Evolutionary conservation across 2,797 vertebrate genomes (phyloP), one percentile per base, ranked within the genome.

Genomic region (Lophotriccus pileatus): DNA sequence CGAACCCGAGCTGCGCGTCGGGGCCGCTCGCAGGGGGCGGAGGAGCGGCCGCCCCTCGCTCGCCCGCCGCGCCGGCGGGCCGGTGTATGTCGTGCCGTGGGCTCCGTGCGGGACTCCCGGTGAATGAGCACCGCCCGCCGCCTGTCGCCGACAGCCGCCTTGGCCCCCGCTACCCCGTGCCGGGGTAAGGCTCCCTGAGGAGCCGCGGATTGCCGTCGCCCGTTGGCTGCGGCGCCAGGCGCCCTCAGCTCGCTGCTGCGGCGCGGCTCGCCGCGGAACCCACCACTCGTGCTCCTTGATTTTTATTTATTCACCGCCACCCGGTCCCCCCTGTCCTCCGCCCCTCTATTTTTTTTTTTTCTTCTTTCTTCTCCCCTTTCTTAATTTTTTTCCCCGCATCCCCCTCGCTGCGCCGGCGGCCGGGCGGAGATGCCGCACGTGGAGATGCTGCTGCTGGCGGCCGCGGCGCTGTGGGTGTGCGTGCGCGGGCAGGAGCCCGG

Each of bases 401-500:
- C 80, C 46, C 89, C 67, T 89, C 89, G 55, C 88, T 73, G 84
- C 84, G 73, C 89, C 64, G 75, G 82, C 78, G 97, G 97, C 94
- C 95, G 90, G 97, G 96, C 98, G 98, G 98, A 97, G 98, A 99
- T 99, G 99, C 97, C 98, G 98, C 99, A 99, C 98, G 98, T 99
- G 99, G 99, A 99, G 98, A 98, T 99, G 99, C 98, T 99, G 98
- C 97, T 98, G 97, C 98, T 99, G 97, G 87, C 99, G 96, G 98
- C 98, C 97, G 98, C 99, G 98, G 94, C 98, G 98, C 98, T 99
- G 98, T 99, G 98, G 98, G 98, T 98, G 99, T 99, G 99, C 98
- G 99, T 98, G 98, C 98, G 97, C 97, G 98, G 99, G 98, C 99
- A 99, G 97, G 99, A 99, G 97, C 98, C 99, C 94, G 98, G 99